Evolutionary conservation across 2,888 invertebrate species (phyloP), one percentile per base, ranked within the genome.

Genomic region (Ferdinandea cuprea): DNA sequence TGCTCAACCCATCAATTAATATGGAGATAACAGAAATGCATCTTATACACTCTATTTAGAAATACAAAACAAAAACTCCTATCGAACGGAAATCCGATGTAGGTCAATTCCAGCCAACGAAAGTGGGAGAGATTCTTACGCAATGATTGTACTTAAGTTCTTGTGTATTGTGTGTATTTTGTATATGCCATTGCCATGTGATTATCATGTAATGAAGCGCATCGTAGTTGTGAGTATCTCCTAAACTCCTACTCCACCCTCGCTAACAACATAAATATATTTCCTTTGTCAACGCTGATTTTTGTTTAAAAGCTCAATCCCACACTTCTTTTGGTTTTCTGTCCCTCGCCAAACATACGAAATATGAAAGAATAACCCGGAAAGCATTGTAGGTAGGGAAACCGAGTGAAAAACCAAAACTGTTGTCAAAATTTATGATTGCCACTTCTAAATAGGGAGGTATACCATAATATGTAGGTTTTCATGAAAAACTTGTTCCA

Each of bases 41-140:
- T 35, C 25, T 40, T 28, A 59, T 40, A 35, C 15, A 44, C 9
- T 13, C 9, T 11, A 25, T 17, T 30, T 15, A 48, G 7, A 63
- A 46, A 35, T 4, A 32, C 15, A 11, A 28, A 42, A 19, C 32
- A 44, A 61, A 5, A 17, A 19, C 13, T 59, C 7, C 0, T 6
- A 44, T 61, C 46, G 32, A 48, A 48, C 25, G 65, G 65, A 65
- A 65, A 50, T 65, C 65, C 65, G 50, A 65, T 40, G 40, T 52
- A 42, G 66, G 66, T 66, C 66, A 52, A 52, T 28, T 42, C 30
- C 40, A 66, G 8, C n/a, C 8, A 52, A 32, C 30, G 21, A n/a
- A 28, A 46, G 44, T 32, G 56, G 46, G 32, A 30, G 44, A 46
- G 15, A 3, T 15, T 56, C 44, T 68, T 68, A 56, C 68, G 56